Evolutionary conservation across 2,797 vertebrate genomes (phyloP).

Genomic region (Sebastes taczanowskii): DNA sequence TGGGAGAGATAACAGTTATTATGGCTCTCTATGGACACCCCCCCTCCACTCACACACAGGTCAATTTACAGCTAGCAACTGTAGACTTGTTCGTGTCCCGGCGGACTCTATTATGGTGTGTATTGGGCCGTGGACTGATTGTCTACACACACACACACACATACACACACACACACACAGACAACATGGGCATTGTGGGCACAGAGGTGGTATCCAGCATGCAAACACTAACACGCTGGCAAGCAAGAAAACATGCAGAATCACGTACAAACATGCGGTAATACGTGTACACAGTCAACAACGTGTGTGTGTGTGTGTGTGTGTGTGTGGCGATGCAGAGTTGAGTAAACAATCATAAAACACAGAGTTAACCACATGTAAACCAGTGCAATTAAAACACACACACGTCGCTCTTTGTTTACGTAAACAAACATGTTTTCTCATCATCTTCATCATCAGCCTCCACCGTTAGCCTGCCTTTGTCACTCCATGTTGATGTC

Average conservation of each 20-base stretch:
- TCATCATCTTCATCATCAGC: no score
- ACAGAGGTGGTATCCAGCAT: slow-evolving; percentile 3
- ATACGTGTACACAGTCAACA: slow-evolving; percentile 30
- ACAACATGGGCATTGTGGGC: slow-evolving; percentile 6
- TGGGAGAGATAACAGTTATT: slow-evolving; percentile 62
- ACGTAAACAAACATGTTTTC: not conserved
- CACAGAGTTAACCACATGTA: slow-evolving; percentile 4
- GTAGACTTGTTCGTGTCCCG: slow-evolving; percentile 57
- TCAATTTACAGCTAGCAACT: slow-evolving; percentile 68
- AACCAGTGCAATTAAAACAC: not conserved
- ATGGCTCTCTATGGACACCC: slow-evolving; percentile 39
- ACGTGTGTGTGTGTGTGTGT: not conserved
- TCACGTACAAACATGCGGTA: slow-evolving; percentile 43
- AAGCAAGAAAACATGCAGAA: slow-evolving; percentile 28
- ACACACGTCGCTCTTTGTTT: not conserved
- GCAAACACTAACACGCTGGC: slow-evolving; percentile 11
- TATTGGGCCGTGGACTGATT: slow-evolving; percentile 52
- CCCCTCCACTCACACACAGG: slow-evolving; percentile 14
- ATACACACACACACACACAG: slow-evolving; percentile 7
- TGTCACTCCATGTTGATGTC: no score
- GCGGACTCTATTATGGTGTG: slow-evolving; percentile 62
- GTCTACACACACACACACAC: slow-evolving; percentile 2
- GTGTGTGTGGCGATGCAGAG: not conserved
- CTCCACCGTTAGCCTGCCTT: no score
- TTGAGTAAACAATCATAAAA: slow-evolving; percentile 24